A percentile compares a stretch with the other conserved stretches of the same genome.
Conservation (phyloP, 2,888 invertebrate genomes). For the Altica lythri region DNA sequence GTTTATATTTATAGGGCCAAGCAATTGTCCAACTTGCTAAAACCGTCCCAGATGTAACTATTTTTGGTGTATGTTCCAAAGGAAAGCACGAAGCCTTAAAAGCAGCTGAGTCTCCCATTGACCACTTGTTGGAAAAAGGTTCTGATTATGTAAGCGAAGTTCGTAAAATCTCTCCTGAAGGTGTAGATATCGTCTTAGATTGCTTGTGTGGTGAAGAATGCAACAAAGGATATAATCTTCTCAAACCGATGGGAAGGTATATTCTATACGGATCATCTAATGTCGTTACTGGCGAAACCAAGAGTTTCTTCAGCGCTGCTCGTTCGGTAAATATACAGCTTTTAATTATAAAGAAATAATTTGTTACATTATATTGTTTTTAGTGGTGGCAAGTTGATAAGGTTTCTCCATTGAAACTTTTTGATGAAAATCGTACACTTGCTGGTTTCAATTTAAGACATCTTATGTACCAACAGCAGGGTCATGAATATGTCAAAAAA, state of each 20-base stretch:
- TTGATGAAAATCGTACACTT: constrained; percentile 85
- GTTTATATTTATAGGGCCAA: constrained; percentile 65
- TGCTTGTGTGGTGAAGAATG: constrained; percentile 89
- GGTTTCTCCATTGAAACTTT: constrained; percentile 84
- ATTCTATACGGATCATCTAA: constrained; percentile 86
- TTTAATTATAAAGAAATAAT: no score
- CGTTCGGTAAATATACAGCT: constrained; percentile 73
- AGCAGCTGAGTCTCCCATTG: constrained; percentile 68
- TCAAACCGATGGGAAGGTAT: constrained; percentile 89
- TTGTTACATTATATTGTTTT: no score
- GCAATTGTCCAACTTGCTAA: constrained; percentile 82
- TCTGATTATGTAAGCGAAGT: constrained; percentile 84
- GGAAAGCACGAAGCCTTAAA: constrained; percentile 84
- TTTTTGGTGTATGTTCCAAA: constrained; percentile 85
- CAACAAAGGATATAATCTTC: constrained; percentile 79
- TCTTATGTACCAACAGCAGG: constrained; percentile 78
- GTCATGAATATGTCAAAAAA: constrained; percentile 71
- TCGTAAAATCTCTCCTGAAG: constrained; percentile 76
- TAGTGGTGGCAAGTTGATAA: constrained; percentile 95
- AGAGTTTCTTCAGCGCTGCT: constrained; percentile 89
- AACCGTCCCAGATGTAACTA: constrained; percentile 78
- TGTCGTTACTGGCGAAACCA: constrained; percentile 88
- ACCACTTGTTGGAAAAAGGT: constrained; percentile 79
- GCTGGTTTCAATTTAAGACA: constrained; percentile 84
- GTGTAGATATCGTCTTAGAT: constrained; percentile 85